These are phyloP conservation scores for Hypomecis punctinalis DNA, from an alignment of 2,888 invertebrate species.

Conservation along the genomic window DNA sequence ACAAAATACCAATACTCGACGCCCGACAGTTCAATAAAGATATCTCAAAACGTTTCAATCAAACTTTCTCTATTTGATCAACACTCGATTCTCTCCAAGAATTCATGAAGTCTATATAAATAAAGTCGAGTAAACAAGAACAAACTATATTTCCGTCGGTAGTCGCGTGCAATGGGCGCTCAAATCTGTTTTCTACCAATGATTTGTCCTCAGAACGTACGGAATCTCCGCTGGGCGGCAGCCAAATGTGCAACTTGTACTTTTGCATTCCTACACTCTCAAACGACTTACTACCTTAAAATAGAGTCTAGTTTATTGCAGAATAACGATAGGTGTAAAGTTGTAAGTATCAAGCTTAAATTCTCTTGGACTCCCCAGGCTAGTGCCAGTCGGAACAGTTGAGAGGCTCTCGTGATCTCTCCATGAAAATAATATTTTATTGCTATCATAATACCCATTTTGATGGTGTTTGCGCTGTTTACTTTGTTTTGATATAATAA, in stretches of 20 bases:
- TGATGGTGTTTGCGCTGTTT: conserved; percentile 55
- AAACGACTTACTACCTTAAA: conserved; percentile 35
- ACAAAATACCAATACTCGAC: conserved; percentile 21
- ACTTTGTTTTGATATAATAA: conserved; percentile 51
- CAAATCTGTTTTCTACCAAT: conserved; percentile 82
- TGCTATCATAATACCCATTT: conserved; percentile 62
- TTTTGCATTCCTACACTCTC: conserved; percentile 40
- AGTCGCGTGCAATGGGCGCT: conserved; percentile 69
- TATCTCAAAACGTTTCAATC: conserved; percentile 31
- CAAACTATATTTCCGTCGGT: conserved; percentile 66
- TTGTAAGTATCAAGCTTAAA: conserved; percentile 71
- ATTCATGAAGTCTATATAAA: conserved; percentile 53
- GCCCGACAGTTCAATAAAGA: conserved; percentile 19
- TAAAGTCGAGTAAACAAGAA: conserved; percentile 62
- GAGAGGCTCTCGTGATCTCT: conserved; percentile 71
- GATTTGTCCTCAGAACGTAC: conserved; percentile 81
- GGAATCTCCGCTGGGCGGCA: conserved; percentile 77
- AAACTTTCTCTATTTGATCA: conserved; percentile 44
- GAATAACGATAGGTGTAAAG: conserved; percentile 26
- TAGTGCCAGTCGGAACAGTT: conserved; percentile 61
- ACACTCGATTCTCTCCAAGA: conserved; percentile 48
- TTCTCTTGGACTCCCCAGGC: conserved; percentile 66
- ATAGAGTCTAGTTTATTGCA: conserved; percentile 50
- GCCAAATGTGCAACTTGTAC: conserved; percentile 78
- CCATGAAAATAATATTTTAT: conserved; percentile 80